phyloP scores from a whole-genome alignment of 2,888 invertebrate species.

The Agriopis marginaria region DNA sequence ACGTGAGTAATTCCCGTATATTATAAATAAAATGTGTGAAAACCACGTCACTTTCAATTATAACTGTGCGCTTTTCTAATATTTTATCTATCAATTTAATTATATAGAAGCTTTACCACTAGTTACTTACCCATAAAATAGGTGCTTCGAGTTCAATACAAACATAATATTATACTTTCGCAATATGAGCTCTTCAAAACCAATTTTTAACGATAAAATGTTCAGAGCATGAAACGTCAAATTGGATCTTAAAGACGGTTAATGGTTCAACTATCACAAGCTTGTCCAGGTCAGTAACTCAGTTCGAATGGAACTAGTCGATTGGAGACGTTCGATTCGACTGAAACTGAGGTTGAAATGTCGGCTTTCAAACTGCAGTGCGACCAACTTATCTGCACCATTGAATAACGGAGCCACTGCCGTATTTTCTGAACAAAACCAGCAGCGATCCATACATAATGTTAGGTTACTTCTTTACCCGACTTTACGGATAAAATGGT shows the following conservation, averaged over 20 bases:
- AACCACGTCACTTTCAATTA: too few species aligned
- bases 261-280: conserved; percentile 72
- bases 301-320: conserved; percentile 51
- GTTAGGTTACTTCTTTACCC: background rate
- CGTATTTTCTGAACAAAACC: background rate
- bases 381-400: background rate
- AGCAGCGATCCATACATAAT: background rate
- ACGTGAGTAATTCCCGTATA: too few species aligned
- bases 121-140: background rate
- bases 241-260: conserved; percentile 56
- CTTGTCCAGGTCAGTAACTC: conserved; percentile 72
- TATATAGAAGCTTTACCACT: background rate
- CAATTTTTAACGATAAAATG: conserved; percentile 1
- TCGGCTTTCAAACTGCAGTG: conserved; percentile 27
- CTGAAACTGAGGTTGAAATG: conserved; percentile 47
- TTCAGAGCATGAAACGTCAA: conserved; percentile 29
- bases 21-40: too few species aligned
- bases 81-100: background rate
- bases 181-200: conserved; percentile 24
- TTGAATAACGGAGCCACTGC: background rate
- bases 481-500: background rate
- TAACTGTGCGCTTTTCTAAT: background rate
- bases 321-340: conserved; percentile 58
- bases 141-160: too few species aligned
- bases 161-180: background rate